Evolutionary conservation across 2,113 vertebrate genomes (phyloP).

Genomic region (Thamnophis sirtalis): DNA sequence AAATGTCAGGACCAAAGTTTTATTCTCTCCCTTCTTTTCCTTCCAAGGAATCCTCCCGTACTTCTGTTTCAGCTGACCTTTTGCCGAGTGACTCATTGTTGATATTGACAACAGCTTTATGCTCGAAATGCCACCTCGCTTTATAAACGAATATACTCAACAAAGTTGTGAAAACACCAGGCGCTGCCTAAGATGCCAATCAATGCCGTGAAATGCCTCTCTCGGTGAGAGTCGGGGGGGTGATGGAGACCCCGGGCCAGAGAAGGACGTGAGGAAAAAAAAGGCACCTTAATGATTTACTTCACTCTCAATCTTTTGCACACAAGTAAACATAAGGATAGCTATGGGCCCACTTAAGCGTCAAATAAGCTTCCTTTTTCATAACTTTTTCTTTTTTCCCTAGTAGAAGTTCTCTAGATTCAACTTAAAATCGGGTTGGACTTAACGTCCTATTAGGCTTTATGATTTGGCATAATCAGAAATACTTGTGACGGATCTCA

Average conservation of each 20-base stretch:
- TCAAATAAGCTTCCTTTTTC: not conserved
- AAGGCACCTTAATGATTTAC: not conserved
- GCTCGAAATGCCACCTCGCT: not conserved
- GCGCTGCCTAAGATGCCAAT: not conserved
- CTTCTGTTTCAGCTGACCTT: slow-evolving; percentile 22
- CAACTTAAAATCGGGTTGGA: not conserved
- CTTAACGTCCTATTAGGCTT: too few species aligned
- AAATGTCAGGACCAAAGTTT: not conserved
- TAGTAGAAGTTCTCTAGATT: not conserved
- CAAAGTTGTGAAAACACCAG: slow-evolving; percentile 22
- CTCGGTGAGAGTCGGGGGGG: not conserved
- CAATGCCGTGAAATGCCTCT: not conserved
- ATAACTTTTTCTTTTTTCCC: not conserved
- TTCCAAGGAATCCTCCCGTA: not conserved
- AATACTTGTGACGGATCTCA: too few species aligned
- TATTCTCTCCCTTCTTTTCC: not conserved
- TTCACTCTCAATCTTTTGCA: not conserved
- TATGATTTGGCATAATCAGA: not conserved
- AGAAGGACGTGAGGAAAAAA: not conserved
- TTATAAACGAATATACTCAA: not conserved
- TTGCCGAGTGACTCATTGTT: not conserved
- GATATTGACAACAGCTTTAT: not conserved
- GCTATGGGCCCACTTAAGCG: not conserved
- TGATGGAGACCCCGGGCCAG: not conserved
- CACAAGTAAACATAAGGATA: not conserved